Evolutionary conservation across 2,888 invertebrate species (phyloP), one percentile per base, ranked within the genome.

Genomic region (Scotopteryx bipunctaria): DNA sequence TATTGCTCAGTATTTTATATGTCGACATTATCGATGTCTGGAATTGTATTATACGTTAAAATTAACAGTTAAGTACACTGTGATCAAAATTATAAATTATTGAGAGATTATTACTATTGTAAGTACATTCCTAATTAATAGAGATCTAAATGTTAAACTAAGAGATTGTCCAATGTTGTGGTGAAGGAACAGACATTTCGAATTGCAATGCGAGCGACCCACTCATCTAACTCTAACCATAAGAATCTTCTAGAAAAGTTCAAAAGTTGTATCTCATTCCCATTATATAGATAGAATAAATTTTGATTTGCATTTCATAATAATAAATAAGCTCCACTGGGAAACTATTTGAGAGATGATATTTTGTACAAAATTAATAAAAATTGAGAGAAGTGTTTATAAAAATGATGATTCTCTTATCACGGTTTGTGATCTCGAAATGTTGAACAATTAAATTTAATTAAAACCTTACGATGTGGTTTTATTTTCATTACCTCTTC

Each of bases 61-160:
- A 76, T 87, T 88, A 86, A 89, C 86, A 88, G 86, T 88, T 85
- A 89, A 88, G 86, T 75, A 83, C 81, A 87, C 89, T 90, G 90
- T 90, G 89, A 90, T 90, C 86, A 84, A 89, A 89, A 89, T 90
- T 90, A 89, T 89, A 86, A 88, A 90, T 86, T 89, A 89, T 87
- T 88, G 86, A 90, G 87, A 90, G 88, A 89, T 89, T 90, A 87
- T 88, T 83, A 86, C 80, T 73, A 86, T 79, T 84, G 77, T 89
- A 89, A 86, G 83, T 85, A 90, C 88, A 90, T 88, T 89, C 89
- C 89, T 88, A 86, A 83, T 73, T 67, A 78, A 81, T 83, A 86
- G 80, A 84, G 82, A 83, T 83, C 80, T 73, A 83, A 83, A 84
- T 83, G 85, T 86, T 85, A 81, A 48, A 56, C 29, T 75, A 76